These are phyloP conservation scores for Thinocorus orbignyianus DNA, from an alignment of 2,113 vertebrate species.

Conservation along the genomic window DNA sequence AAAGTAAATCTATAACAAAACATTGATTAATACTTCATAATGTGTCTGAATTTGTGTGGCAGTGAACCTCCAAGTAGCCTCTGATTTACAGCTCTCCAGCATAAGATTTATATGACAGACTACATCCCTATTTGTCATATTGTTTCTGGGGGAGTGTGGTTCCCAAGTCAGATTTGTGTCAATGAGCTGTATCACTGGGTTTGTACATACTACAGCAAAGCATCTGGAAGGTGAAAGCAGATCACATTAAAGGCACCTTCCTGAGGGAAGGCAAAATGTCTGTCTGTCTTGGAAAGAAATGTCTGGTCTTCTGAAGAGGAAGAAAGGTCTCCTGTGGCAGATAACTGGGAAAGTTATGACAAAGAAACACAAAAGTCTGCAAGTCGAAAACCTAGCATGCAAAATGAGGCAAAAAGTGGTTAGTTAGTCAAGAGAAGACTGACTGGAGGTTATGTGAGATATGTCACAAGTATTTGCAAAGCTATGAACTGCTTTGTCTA, in stretches of 20 bases:
- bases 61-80: neutral
- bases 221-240: neutral
- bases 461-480: neutral
- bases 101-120: neutral
- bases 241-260: neutral
- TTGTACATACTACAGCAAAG: neutral
- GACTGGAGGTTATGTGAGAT: neutral
- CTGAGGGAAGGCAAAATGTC: neutral
- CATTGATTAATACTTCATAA: neutral
- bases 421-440: neutral
- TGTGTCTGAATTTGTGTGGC: neutral
- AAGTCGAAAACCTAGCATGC: neutral
- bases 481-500: neutral
- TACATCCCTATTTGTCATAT: neutral
- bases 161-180: neutral
- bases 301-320: neutral
- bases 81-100: neutral
- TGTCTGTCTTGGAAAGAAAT: neutral
- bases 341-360: neutral
- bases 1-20: neutral
- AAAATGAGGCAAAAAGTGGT: neutral
- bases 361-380: neutral
- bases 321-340: neutral
- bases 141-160: neutral
- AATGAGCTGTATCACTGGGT: neutral